These are phyloP conservation scores for Antechinus flavipes DNA, from an alignment of 2,113 vertebrate genomes.

Conservation along the genomic window DNA sequence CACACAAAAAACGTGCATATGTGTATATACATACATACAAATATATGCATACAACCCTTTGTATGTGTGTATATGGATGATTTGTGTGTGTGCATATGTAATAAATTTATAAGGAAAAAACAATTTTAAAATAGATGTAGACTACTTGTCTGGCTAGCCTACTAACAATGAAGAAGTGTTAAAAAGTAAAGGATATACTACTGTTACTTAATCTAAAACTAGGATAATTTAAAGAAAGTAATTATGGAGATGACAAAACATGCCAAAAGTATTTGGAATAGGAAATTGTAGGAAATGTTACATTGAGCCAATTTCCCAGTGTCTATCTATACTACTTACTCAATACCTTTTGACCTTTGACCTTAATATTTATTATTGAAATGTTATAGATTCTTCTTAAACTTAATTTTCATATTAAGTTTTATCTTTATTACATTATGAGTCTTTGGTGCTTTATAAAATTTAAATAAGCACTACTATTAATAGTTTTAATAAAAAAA, in stretches of 20 bases:
- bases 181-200: neutral
- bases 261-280: neutral
- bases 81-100: neutral
- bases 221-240: neutral
- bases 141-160: neutral
- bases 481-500: constrained; percentile 71
- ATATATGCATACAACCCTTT: neutral
- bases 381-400: constrained; percentile 59
- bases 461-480: constrained; percentile 71
- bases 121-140: neutral
- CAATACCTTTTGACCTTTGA: constrained; percentile 23
- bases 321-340: neutral
- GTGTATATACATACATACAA: neutral
- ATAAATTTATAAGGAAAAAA: neutral
- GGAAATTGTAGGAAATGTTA: constrained; percentile 23
- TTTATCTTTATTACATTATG: constrained; percentile 63
- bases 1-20: neutral
- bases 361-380: constrained; percentile 57
- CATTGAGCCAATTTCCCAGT: constrained; percentile 3
- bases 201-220: neutral
- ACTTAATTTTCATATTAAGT: constrained; percentile 72
- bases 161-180: neutral
- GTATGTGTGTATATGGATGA: neutral
- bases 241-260: neutral
- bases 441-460: constrained; percentile 68